Evolutionary conservation across 2,797 vertebrate genomes (phyloP).

Genomic region (Eulemur coronatus): DNA sequence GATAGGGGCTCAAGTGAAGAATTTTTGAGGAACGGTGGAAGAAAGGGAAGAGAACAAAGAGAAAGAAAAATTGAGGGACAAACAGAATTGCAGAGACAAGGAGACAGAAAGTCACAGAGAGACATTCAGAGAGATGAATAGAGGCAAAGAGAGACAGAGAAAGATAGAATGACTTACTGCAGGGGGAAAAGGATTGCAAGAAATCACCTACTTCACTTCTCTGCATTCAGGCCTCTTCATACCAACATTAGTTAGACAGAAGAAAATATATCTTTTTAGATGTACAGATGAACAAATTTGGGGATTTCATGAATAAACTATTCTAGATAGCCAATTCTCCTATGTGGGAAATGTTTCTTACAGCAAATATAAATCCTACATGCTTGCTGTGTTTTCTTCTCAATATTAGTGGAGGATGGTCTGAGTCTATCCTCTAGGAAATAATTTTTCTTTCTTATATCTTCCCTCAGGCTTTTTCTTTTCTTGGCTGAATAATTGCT

Average conservation of each 20-base stretch:
- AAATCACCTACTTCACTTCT: not conserved
- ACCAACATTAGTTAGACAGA: not conserved
- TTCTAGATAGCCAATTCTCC: not conserved
- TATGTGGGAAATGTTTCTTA: not conserved
- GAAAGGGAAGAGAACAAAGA: not conserved
- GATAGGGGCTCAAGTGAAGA: not conserved
- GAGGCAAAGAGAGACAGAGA: not conserved
- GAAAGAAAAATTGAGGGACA: not conserved
- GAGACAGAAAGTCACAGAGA: not conserved
- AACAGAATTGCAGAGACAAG: not conserved
- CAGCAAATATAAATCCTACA: conserved; percentile 42
- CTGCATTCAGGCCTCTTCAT: not conserved
- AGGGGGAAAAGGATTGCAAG: not conserved
- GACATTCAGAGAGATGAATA: not conserved
- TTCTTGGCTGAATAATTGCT: conserved; percentile 51
- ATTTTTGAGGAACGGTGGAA: not conserved
- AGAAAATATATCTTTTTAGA: not conserved
- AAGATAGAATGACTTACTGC: not conserved
- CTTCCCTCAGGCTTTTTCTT: conserved; percentile 58
- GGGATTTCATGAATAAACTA: not conserved
- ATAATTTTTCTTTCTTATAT: conserved; percentile 56
- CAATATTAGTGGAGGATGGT: conserved; percentile 1
- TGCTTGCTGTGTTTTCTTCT: conserved; percentile 12
- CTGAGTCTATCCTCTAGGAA: conserved; percentile 55
- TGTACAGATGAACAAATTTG: not conserved